Evolutionary conservation across 2,888 invertebrate species (phyloP).

Genomic region (Caradrina clavipalpis): DNA sequence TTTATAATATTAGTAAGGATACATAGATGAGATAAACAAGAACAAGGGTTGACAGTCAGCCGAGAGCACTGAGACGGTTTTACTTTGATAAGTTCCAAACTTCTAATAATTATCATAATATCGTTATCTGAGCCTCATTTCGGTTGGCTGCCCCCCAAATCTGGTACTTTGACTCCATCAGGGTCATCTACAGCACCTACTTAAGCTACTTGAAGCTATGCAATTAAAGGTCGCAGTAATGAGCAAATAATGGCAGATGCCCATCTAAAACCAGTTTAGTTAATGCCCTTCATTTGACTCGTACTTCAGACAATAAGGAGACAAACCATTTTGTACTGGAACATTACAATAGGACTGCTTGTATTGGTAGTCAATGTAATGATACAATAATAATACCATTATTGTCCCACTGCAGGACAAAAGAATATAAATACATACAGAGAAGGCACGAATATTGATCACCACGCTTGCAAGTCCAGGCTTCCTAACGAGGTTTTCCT

Average conservation of each 20-base stretch:
- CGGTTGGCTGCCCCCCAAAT: no score
- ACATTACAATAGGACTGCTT: constrained; percentile 2
- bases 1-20: no score
- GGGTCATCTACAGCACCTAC: not conserved
- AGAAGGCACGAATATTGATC: no score
- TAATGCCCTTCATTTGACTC: constrained; percentile 13
- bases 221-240: constrained; percentile 31
- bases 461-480: not conserved
- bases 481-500: not conserved
- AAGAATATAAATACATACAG: not conserved
- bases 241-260: constrained; percentile 28
- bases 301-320: constrained; percentile 6
- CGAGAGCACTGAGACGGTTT: no score
- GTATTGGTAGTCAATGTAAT: not conserved
- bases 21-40: no score
- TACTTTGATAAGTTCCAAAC: no score
- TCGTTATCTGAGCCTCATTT: no score
- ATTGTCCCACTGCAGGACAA: not conserved
- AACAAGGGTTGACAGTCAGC: no score
- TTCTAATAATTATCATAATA: no score
- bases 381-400: not conserved
- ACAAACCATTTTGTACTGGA: not conserved
- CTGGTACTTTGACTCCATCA: no score
- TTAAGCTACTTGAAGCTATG: not conserved
- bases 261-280: constrained; percentile 6